A percentile compares a stretch with the other conserved stretches of the same genome.
Conservation (phyloP, 2,888 invertebrate genomes). For the Zeuzera pyrina region DNA sequence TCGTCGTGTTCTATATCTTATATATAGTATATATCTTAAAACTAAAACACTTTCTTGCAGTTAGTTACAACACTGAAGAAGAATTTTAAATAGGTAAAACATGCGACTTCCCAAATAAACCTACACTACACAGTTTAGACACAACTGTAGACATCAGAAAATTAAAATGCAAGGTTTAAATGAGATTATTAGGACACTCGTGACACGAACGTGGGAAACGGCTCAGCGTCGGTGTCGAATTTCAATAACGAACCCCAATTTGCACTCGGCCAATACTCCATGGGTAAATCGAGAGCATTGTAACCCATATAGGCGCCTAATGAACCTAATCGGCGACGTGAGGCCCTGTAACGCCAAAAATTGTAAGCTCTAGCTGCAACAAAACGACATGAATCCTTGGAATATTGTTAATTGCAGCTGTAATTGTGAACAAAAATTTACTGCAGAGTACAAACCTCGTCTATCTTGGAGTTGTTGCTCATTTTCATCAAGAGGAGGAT, state of each 20-base stretch:
- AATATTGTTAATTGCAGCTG: slow-evolving; percentile 27
- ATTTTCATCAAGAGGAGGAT: slow-evolving; percentile 79
- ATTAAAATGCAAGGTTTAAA: slow-evolving; percentile 1
- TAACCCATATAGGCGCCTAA: slow-evolving; percentile 66
- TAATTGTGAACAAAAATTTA: not conserved
- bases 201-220: slow-evolving; percentile 24
- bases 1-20: slow-evolving; percentile 6
- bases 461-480: slow-evolving; percentile 79
- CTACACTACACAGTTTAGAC: slow-evolving; percentile 14
- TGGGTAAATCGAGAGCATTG: slow-evolving; percentile 67
- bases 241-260: slow-evolving; percentile 75
- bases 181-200: not conserved
- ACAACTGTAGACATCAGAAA: slow-evolving; percentile 4
- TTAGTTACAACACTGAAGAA: slow-evolving; percentile 20
- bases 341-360: slow-evolving; percentile 73
- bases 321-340: slow-evolving; percentile 49
- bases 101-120: slow-evolving; percentile 11
- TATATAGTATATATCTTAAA: not conserved
- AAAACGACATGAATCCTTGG: slow-evolving; percentile 55
- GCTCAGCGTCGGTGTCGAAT: slow-evolving; percentile 37
- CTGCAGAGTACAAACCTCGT: slow-evolving; percentile 71
- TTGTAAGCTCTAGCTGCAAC: slow-evolving; percentile 72
- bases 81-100: not conserved
- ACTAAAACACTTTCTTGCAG: slow-evolving; percentile 9
- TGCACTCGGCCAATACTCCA: slow-evolving; percentile 74